These are phyloP conservation scores for Drosophila pallidifrons DNA, from an alignment of 1,140 invertebrate species.

Conservation along the genomic window DNA sequence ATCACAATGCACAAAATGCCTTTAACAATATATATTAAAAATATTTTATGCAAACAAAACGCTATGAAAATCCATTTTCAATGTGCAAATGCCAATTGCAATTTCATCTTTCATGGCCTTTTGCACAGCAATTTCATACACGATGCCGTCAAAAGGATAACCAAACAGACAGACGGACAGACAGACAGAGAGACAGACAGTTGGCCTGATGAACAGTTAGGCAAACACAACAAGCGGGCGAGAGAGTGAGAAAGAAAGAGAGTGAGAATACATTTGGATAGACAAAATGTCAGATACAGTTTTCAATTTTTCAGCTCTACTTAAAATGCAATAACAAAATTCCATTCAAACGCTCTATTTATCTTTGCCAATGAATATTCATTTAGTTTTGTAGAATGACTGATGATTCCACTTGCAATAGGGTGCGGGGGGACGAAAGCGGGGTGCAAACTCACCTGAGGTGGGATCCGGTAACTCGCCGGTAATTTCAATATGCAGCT, in stretches of 20 bases:
- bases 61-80: constrained; percentile 30
- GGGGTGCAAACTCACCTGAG: constrained; percentile 86
- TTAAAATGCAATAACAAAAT: constrained; percentile 27
- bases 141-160: constrained; percentile 14
- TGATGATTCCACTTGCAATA: neutral
- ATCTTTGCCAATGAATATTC: constrained; percentile 40
- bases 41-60: constrained; percentile 21
- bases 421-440: neutral
- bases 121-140: constrained; percentile 27
- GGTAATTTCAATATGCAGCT: constrained; percentile 97
- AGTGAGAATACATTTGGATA: neutral
- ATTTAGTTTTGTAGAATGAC: constrained; percentile 11
- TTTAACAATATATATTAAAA: constrained; percentile 11
- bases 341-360: constrained; percentile 33
- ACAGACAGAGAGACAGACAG: constrained; percentile 8
- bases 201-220: neutral
- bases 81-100: constrained; percentile 39
- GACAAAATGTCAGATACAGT: constrained; percentile 30
- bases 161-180: constrained; percentile 16
- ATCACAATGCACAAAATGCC: constrained; percentile 1
- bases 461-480: constrained; percentile 95
- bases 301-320: constrained; percentile 12
- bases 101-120: constrained; percentile 30
- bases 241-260: neutral
- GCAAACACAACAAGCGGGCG: no score